Base-by-base conservation (phyloP, 2,888 invertebrate species). In the Lacanobia oleracea region DNA sequence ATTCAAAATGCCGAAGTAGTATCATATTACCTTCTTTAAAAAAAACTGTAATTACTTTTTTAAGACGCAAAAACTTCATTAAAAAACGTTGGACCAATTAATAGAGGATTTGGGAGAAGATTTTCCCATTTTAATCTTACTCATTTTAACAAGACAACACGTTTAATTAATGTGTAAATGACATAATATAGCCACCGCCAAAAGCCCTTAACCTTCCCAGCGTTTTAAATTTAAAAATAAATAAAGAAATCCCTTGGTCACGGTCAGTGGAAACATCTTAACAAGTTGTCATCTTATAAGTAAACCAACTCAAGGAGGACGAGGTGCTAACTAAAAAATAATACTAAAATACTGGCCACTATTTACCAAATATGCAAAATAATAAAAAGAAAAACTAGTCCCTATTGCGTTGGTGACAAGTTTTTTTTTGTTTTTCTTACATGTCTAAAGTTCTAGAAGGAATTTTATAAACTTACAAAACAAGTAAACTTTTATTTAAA, bases 291-390 rank as follows among this genome's bases (percentile, higher is more conserved):
- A 75, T 70, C 53, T 67, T 18, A 27, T 53, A 61, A 57, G 57
- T 67, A 76, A 80, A 72, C 65, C 51, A 33, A 67, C 65, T 59
- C 69, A 72, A 72, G 67, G 72, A 82, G 72, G 62, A 72, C 75
- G 43, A 67, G 62, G 59, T 27, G 65, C 8, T 68, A 63, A 74
- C n/a, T 64, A 60, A 70, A 79, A 77, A 79, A 68, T 50, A 62
- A 68, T 67, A 73, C 18, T 62, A 50, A 61, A 57, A 57, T 23
- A 50, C 53, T 50, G 43, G 53, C 48, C 21, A 45, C 7, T 50
- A 51, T 66, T 45, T n/a, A 40, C n/a, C 21, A 54, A 71, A 54
- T n/a, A 37, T 14, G 33, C 23, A 23, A 67, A 59, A 50, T 10
- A 57, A 67, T 67, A 27, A n/a, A 67, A 64, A 70, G 5, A 51